Percentiles rank a stretch among this genome's conserved stretches.
Conservation (phyloP, 2,888 invertebrate species). For the Drosophila planitibia region DNA sequence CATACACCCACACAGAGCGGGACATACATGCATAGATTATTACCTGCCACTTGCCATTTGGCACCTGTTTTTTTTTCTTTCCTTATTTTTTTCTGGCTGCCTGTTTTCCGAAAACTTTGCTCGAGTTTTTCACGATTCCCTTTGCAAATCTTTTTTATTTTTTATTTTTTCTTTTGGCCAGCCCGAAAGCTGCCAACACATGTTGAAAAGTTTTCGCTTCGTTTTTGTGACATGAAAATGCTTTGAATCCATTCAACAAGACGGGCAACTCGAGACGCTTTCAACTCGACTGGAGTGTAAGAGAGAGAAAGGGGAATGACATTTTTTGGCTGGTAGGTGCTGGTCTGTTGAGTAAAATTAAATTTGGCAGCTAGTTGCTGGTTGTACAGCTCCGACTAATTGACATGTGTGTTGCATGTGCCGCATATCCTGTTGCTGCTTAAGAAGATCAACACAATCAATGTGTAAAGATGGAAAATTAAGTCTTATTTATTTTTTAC, state of each 20-base stretch:
- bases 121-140: constrained; percentile 71
- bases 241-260: constrained; percentile 77
- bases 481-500: neutral
- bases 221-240: constrained; percentile 77
- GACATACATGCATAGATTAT: constrained; percentile 78
- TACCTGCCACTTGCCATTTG: constrained; percentile 82
- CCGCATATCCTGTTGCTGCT: constrained; percentile 15
- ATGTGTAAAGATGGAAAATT: neutral
- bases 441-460: constrained; percentile 43
- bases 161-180: constrained; percentile 41
- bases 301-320: neutral
- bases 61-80: constrained; percentile 61
- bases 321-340: neutral
- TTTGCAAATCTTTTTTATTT: constrained; percentile 12
- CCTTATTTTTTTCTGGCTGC: constrained; percentile 13
- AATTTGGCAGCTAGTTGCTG: constrained; percentile 78
- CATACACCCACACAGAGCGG: constrained; percentile 19
- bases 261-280: constrained; percentile 43
- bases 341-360: constrained; percentile 60
- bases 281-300: neutral
- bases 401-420: constrained; percentile 76
- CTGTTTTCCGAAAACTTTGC: constrained; percentile 50
- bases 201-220: constrained; percentile 78
- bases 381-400: constrained; percentile 64
- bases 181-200: constrained; percentile 74